Conservation (phyloP, 2,797 vertebrate genomes). For the Discoglossus pictus region DNA sequence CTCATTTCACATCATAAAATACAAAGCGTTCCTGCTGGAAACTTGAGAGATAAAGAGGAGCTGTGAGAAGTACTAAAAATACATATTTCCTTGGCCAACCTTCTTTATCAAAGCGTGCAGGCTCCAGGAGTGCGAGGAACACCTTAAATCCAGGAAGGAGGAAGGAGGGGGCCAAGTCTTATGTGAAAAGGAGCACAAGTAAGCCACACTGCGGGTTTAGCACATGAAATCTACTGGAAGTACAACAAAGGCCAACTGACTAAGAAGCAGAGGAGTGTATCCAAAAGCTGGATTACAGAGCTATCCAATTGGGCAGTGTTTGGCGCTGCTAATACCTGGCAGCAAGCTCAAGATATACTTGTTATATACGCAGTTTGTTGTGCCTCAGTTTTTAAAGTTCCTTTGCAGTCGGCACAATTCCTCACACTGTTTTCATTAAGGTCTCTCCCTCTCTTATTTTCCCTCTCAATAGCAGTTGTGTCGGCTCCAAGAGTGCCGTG, state of each 20-base stretch:
- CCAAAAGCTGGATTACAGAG: slow-evolving; percentile 45
- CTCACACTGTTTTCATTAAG: slow-evolving; percentile 11
- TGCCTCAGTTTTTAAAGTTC: background rate
- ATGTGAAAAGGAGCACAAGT: background rate
- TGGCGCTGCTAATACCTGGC: slow-evolving; percentile 38
- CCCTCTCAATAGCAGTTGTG: background rate
- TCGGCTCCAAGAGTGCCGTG: too few species aligned
- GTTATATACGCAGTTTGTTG: slow-evolving; percentile 1
- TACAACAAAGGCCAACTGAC: slow-evolving; percentile 45
- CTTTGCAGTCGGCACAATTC: background rate
- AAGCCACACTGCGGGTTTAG: slow-evolving; percentile 25
- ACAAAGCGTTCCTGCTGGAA: background rate
- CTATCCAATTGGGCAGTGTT: slow-evolving; percentile 20
- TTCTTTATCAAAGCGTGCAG: slow-evolving; percentile 17
- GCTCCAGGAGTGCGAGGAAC: background rate
- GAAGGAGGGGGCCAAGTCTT: background rate
- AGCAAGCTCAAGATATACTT: slow-evolving; percentile 21
- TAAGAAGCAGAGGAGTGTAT: slow-evolving; percentile 47
- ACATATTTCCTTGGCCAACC: background rate
- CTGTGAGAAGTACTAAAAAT: background rate
- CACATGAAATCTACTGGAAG: slow-evolving; percentile 50
- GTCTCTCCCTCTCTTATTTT: background rate
- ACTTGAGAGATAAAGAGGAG: background rate
- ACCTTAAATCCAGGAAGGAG: slow-evolving; percentile 1
- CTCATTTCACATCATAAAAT: slow-evolving; percentile 1